Percentiles rank a stretch among this genome's conserved stretches.
phyloP scores from a whole-genome alignment of 2,888 invertebrate genomes.

The Nemurella pictetii region DNA sequence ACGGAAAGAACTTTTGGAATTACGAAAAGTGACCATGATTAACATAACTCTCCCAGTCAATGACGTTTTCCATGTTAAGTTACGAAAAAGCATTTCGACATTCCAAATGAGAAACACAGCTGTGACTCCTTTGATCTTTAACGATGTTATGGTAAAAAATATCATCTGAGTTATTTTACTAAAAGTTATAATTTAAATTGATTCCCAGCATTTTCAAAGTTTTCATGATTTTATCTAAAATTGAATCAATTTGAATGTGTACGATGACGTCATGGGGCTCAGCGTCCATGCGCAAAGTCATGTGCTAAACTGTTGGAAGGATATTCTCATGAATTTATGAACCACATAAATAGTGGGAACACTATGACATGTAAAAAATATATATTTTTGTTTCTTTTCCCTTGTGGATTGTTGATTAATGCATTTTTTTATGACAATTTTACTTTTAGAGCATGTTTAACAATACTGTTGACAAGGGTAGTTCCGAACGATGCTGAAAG shows the following conservation, averaged over 20 bases:
- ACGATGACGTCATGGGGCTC: not conserved
- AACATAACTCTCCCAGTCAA: too few relatives aligned
- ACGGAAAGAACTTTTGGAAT: too few relatives aligned
- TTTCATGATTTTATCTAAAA: not conserved
- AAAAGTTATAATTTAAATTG: not conserved
- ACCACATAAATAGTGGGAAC: not conserved
- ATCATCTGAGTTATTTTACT: not conserved
- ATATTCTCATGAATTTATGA: not conserved
- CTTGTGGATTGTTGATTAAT: not conserved
- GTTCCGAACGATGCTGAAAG: slow-evolving; percentile 26
- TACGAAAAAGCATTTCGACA: too few relatives aligned
- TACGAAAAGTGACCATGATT: too few relatives aligned
- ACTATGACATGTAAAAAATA: not conserved
- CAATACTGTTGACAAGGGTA: not conserved
- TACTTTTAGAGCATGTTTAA: not conserved
- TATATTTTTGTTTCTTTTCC: not conserved
- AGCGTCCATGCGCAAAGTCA: not conserved
- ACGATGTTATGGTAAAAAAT: too few relatives aligned
- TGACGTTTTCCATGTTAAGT: too few relatives aligned
- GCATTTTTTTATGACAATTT: not conserved
- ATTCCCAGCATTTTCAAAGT: not conserved
- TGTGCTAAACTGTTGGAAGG: not conserved
- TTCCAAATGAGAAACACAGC: not conserved
- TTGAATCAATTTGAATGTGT: not conserved
- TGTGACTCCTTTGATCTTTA: slow-evolving; percentile 9